Percentiles rank a stretch among this genome's conserved stretches.
Evolutionary conservation across 2,797 vertebrate species (phyloP).

Genomic region (Falco rusticolus): DNA sequence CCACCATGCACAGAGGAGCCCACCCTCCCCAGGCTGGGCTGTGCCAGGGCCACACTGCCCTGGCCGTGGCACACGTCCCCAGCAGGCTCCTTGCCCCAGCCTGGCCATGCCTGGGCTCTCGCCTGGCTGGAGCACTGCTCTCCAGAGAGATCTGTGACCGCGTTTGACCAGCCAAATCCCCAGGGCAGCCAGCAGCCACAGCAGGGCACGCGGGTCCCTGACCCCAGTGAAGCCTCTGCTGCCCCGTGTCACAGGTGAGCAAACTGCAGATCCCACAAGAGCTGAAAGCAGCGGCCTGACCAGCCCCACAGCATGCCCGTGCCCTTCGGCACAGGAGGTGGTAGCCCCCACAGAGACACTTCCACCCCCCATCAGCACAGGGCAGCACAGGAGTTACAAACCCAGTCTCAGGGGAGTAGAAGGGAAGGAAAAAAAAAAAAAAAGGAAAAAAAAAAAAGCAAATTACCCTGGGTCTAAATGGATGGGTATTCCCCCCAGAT

Average conservation of each 20-base stretch:
- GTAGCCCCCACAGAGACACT: accelerated
- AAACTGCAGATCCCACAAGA: too few species aligned
- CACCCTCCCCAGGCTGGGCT: not conserved
- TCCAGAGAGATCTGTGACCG: accelerated
- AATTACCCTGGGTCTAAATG: too few species aligned
- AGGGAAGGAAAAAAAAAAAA: too few species aligned
- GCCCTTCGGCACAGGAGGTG: not conserved
- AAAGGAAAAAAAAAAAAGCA: too few species aligned
- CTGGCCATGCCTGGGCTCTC: accelerated
- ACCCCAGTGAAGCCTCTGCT: not conserved
- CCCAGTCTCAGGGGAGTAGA: too few species aligned
- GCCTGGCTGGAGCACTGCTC: accelerated
- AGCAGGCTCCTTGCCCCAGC: not conserved
- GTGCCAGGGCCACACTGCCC: accelerated
- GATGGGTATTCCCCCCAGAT: not conserved
- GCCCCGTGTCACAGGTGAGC: not conserved
- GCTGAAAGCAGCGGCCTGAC: not conserved
- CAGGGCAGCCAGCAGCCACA: not conserved
- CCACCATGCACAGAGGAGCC: accelerated
- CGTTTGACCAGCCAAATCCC: accelerated
- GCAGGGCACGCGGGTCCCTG: accelerated
- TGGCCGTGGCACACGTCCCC: not conserved
- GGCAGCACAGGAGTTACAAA: not conserved
- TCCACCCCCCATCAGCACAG: not conserved
- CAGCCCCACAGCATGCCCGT: too few species aligned